Conservation (phyloP, 2,888 invertebrate species). For the Drosophila leonis region DNA sequence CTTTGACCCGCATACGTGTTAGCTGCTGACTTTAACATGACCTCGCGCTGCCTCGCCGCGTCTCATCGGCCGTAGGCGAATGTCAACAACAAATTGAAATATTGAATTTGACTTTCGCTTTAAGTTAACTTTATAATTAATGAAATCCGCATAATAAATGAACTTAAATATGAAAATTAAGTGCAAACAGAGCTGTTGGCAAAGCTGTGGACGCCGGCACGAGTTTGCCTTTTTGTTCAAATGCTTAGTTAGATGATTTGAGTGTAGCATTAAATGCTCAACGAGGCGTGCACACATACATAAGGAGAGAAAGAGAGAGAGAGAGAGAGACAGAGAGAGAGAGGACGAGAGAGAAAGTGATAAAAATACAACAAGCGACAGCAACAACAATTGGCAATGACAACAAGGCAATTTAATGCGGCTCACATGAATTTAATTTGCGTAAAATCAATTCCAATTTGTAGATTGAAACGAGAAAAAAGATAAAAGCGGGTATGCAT, state of each 20-base stretch:
- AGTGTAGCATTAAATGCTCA: slow-evolving; percentile 25
- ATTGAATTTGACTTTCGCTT: slow-evolving; percentile 59
- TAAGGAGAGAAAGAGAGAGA: background rate
- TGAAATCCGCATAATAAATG: slow-evolving; percentile 77
- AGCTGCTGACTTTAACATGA: slow-evolving; percentile 5
- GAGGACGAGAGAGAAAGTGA: background rate
- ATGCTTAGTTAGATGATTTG: slow-evolving; percentile 31
- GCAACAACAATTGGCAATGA: slow-evolving; percentile 37
- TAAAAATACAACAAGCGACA: slow-evolving; percentile 22
- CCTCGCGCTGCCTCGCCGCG: background rate
- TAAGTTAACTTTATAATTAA: slow-evolving; percentile 73
- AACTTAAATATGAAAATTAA: slow-evolving; percentile 77
- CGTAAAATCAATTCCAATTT: slow-evolving; percentile 76
- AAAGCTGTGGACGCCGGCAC: background rate
- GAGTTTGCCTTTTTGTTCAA: background rate
- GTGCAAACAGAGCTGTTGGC: slow-evolving; percentile 61
- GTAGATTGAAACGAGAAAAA: slow-evolving; percentile 16
- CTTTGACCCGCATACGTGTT: slow-evolving; percentile 35
- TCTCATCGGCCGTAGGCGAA: background rate
- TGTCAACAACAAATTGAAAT: slow-evolving; percentile 48
- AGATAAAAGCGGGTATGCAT: background rate
- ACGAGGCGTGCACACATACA: slow-evolving; percentile 29
- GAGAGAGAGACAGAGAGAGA: background rate
- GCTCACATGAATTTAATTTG: slow-evolving; percentile 68
- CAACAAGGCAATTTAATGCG: slow-evolving; percentile 54